Percentiles rank a stretch among this genome's conserved stretches.
These are phyloP conservation scores for Mustela lutreola DNA, from an alignment of 2,113 vertebrate genomes.

Conservation along the genomic window DNA sequence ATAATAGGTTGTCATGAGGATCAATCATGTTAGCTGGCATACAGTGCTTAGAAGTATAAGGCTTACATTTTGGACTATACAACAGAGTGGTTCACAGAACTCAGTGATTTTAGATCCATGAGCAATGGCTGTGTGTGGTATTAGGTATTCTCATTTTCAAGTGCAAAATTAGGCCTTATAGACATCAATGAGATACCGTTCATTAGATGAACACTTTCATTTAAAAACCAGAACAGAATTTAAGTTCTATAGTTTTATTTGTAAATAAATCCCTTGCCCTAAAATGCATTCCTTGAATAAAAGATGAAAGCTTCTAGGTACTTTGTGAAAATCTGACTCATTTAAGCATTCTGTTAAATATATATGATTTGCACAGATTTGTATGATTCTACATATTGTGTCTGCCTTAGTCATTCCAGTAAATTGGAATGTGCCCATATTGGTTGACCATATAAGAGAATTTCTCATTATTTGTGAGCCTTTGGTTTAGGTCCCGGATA, in stretches of 20 bases:
- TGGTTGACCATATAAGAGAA: background rate
- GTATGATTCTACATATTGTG: background rate
- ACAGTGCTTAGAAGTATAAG: background rate
- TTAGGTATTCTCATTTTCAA: background rate
- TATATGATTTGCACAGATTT: background rate
- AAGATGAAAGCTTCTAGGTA: slow-evolving; percentile 28
- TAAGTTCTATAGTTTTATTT: background rate
- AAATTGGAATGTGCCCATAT: background rate
- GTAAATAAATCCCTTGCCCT: background rate
- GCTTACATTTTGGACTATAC: background rate
- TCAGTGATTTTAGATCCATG: background rate
- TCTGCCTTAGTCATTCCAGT: background rate
- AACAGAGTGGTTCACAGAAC: background rate
- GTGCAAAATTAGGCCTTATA: background rate
- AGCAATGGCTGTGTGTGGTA: background rate
- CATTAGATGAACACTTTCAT: background rate
- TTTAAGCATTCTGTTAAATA: background rate
- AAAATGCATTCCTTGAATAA: slow-evolving; percentile 54
- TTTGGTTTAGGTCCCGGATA: background rate
- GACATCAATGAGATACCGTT: background rate
- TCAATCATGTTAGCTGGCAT: background rate
- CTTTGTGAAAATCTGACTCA: background rate
- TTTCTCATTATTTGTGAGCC: background rate
- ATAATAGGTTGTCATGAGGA: background rate
- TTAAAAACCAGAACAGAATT: background rate